Percentiles rank a stretch among this genome's conserved stretches.
phyloP scores from a whole-genome alignment of 2,113 vertebrate genomes.

The Electrona antarctica region DNA sequence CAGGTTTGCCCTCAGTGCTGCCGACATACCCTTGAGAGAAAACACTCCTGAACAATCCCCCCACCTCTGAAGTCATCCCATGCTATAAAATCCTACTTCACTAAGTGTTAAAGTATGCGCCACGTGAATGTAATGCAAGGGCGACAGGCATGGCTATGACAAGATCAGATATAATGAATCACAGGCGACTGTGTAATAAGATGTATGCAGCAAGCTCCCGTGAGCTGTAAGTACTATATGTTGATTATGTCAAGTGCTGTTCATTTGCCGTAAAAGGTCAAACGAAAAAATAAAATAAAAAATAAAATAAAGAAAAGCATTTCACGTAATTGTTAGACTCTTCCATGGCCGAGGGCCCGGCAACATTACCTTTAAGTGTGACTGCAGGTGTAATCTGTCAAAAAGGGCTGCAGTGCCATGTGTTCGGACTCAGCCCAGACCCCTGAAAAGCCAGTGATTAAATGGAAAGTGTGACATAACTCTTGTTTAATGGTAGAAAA shows the following conservation, averaged over 20 bases:
- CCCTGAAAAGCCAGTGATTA: constrained; percentile 63
- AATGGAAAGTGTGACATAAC: constrained; percentile 76
- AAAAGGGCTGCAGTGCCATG: constrained; percentile 58
- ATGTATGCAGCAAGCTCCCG: constrained; percentile 25
- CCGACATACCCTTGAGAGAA: constrained; percentile 62
- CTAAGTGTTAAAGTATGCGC: constrained; percentile 11
- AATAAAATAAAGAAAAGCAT: constrained; percentile 39
- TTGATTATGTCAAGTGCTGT: constrained; percentile 46
- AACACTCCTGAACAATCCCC: constrained; percentile 31
- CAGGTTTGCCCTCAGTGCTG: constrained; percentile 61
- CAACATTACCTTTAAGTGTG: constrained; percentile 74
- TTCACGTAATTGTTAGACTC: constrained; percentile 64
- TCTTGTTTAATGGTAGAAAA: constrained; percentile 78
- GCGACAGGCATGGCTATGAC: constrained; percentile 45
- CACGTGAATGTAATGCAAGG: constrained; percentile 32
- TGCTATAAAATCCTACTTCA: constrained; percentile 53
- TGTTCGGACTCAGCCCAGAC: constrained; percentile 59
- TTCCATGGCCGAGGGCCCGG: constrained; percentile 40
- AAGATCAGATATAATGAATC: constrained; percentile 41
- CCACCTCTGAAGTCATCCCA: constrained; percentile 31
- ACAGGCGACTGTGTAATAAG: constrained; percentile 20
- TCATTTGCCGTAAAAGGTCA: constrained; percentile 69
- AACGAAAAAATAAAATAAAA: constrained; percentile 41
- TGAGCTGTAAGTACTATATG: constrained; percentile 21
- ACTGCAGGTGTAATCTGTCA: constrained; percentile 78